Evolutionary conservation across 2,888 invertebrate genomes (phyloP), one percentile per base, ranked within the genome.

Genomic region (Loripinus fragilis): DNA sequence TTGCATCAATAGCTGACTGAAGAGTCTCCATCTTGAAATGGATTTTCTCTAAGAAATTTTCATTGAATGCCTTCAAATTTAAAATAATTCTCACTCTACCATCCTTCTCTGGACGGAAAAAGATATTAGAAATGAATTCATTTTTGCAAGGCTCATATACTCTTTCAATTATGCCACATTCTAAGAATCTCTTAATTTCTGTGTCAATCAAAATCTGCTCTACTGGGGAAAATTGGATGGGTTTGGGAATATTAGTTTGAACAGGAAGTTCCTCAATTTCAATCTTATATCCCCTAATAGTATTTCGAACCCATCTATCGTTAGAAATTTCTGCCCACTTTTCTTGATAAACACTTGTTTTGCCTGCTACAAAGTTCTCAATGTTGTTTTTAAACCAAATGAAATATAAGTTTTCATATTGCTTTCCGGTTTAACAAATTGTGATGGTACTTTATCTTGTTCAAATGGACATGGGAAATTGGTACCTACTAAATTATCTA

Each of bases 1-100:
- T 68, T 42, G 60, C 15, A 17, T 66, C 23, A 23, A 80, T 23
- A 48, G 80, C 78, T n/a, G 73, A 23, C 23, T 68, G 33, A 60
- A 82, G 69, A 17, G 74, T 77, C 12, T 38, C 38, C 38, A 38
- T 38, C 38, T 38, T 38, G 38, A 38, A 38, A 38, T 38, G 38
- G 12, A 38, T 45, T 82, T 74, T 78, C 74, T 71, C 67, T 42
- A 80, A 74, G 35, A 67, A 38, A 17, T 60, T n/a, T 41, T 23
- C 60, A 68, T 80, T 77, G 15, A 77, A 71, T 25, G 35, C 25
- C 35, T 77, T 80, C 23, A 71, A 71, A 67, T 74, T 78, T 15
- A 78, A 38, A 66, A 78, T 78, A 10, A 78, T 25, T 30, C 67
- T 30, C 38, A 38, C 38, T 38, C 12, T 38, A 5, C 70, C 73